These are phyloP conservation scores for Drosophila mimica DNA, from an alignment of 2,888 invertebrate species.

Conservation along the genomic window DNA sequence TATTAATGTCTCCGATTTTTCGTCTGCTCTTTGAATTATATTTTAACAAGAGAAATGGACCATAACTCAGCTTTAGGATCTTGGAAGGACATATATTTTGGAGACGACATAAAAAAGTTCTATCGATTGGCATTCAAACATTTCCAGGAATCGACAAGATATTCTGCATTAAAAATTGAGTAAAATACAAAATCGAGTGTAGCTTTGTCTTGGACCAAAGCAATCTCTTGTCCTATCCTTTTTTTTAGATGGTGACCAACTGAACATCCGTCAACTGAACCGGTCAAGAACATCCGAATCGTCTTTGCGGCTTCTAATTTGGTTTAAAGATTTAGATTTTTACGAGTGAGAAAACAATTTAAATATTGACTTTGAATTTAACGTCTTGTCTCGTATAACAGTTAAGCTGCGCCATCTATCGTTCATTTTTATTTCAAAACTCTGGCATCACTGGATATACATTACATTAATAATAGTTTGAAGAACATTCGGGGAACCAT, in stretches of 20 bases:
- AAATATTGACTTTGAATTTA: conserved; percentile 14
- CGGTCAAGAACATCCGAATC: not conserved
- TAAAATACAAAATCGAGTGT: too few relatives aligned
- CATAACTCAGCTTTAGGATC: too few relatives aligned
- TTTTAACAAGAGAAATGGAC: not conserved
- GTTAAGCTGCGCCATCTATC: not conserved
- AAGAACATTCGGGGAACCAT: too few relatives aligned
- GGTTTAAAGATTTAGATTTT: not conserved
- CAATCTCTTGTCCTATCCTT: too few relatives aligned
- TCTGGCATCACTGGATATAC: conserved; percentile 10
- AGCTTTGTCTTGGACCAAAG: too few relatives aligned
- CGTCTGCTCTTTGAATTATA: conserved; percentile 2
- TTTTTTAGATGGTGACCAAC: too few relatives aligned
- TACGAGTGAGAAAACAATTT: conserved; percentile 3
- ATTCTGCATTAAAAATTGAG: not conserved
- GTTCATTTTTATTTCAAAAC: rapidly evolving
- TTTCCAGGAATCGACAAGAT: not conserved
- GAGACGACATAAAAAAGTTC: not conserved
- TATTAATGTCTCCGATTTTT: not conserved
- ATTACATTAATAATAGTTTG: too few relatives aligned
- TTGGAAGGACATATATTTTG: not conserved
- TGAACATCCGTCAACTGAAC: too few relatives aligned
- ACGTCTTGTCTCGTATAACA: conserved; percentile 28
- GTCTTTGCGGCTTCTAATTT: not conserved
- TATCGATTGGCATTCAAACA: not conserved